phyloP scores from a whole-genome alignment of 92 coral and sea anemone genomes.

The Meandrina meandrites region DNA sequence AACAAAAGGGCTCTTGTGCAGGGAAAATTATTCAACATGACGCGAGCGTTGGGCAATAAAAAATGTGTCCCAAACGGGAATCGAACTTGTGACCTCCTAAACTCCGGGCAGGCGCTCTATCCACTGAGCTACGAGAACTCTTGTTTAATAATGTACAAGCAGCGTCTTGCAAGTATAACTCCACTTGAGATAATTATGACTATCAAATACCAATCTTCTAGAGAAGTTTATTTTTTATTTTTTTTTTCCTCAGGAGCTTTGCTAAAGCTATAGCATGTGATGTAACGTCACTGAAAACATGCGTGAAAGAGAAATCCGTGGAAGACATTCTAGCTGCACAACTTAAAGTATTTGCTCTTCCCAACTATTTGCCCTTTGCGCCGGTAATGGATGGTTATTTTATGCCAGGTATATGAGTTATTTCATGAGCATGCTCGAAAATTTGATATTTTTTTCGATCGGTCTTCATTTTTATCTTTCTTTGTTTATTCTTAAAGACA shows the following conservation, averaged over 20 bases:
- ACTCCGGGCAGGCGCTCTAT: too few relatives aligned
- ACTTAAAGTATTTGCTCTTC: background rate
- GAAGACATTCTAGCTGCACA: slow-evolving; percentile 31
- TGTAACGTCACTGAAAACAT: slow-evolving; percentile 5
- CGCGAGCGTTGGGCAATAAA: too few relatives aligned
- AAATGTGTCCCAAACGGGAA: too few relatives aligned
- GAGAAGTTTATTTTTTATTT: background rate
- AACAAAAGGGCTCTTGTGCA: too few relatives aligned
- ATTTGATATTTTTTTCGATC: too few relatives aligned
- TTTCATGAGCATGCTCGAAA: background rate
- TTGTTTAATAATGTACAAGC: background rate
- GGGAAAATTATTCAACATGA: too few relatives aligned
- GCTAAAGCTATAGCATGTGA: slow-evolving; percentile 45
- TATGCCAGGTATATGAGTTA: slow-evolving; percentile 46
- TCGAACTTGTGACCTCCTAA: too few relatives aligned
- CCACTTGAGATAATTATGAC: too few relatives aligned
- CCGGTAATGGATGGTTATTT: slow-evolving; percentile 52
- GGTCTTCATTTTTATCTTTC: too few relatives aligned
- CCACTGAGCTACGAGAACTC: too few relatives aligned
- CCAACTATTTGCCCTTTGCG: slow-evolving; percentile 10
- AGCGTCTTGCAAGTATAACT: too few relatives aligned
- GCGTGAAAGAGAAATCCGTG: slow-evolving; percentile 31
- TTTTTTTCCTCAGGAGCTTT: slow-evolving; percentile 35
- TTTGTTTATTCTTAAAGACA: too few relatives aligned
- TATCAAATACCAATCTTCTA: background rate